These are phyloP conservation scores for Marmota flaviventris DNA, from an alignment of 2,113 vertebrate species.

Conservation along the genomic window DNA sequence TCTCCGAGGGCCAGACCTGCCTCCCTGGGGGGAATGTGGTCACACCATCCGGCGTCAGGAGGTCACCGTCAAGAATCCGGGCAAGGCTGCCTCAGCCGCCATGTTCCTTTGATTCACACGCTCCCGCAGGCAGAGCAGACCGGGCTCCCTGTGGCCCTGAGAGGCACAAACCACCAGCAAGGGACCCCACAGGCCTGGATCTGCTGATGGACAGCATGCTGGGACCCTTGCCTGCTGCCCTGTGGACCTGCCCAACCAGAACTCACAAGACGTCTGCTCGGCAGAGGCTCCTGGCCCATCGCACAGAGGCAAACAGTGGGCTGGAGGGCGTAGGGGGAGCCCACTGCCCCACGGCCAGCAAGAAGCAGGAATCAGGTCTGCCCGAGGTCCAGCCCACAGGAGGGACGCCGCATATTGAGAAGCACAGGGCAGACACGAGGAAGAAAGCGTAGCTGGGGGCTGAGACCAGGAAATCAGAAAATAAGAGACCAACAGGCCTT, in stretches of 20 bases:
- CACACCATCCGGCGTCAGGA: background rate
- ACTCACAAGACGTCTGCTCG: fast-evolving
- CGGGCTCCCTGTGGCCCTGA: background rate
- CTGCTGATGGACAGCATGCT: no score
- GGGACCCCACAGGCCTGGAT: background rate
- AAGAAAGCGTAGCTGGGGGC: background rate
- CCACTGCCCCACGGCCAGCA: background rate
- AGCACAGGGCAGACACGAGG: background rate
- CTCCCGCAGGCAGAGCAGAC: background rate
- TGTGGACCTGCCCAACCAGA: fast-evolving
- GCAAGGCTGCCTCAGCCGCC: background rate
- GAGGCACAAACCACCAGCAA: background rate
- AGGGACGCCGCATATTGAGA: fast-evolving
- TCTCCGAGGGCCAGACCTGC: background rate
- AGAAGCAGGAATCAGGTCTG: background rate
- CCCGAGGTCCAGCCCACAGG: fast-evolving
- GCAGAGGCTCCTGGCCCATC: background rate
- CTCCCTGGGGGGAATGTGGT: background rate
- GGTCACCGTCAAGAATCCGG: background rate
- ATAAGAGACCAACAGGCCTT: fast-evolving
- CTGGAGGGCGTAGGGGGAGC: fast-evolving
- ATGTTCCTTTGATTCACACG: background rate
- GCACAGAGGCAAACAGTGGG: fast-evolving
- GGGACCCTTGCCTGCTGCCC: fast-evolving
- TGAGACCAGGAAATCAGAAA: background rate